Evolutionary conservation across 2,888 invertebrate species (phyloP), one percentile per base, ranked within the genome.

Genomic region (Drosophila flavopinicola): DNA sequence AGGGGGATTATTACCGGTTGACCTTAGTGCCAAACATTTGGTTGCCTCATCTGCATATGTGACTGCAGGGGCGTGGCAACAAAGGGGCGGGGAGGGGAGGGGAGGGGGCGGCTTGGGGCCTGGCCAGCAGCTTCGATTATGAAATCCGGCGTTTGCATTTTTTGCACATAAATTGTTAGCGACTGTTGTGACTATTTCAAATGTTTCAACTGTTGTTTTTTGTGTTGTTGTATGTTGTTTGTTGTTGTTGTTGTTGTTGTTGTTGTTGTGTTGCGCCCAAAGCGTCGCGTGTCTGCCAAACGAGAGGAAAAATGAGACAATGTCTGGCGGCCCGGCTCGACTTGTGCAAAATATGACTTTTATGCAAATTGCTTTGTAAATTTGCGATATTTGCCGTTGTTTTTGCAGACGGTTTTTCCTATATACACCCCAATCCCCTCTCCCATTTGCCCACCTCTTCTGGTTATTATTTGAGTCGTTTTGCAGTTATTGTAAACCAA

Each of bases 311-410:
- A 64, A 78, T 64, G 64, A 65, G 61, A 44, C 54, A 45, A 51
- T 61, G 59, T 58, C 72, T 78, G 49, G 44, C 75, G 78, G 83
- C 60, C 23, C 65, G 78, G 79, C 84, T 54, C 56, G 66, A 75
- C 66, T 57, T 42, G 9, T 38, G 25, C 37, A 59, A 85, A 82
- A 82, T 86, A 84, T 84, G 80, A 86, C 71, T 86, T 84, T 82
- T 82, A 82, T 82, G 86, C 86, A 82, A 82, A 82, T 82, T 76
- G 71, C 77, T 69, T 78, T 65, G 80, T 63, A 73, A 85, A 85
- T 85, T 83, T 76, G 76, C 66, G 61, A 76, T 63, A 56, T 74
- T 39, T 63, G 68, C 49, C 53, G 52, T 57, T n/a, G n/a, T 63
- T 59, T 15, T 7, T 10, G 9, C n/a, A 20, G 20, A 20, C 35